phyloP scores from a whole-genome alignment of 2,797 vertebrate species.

The Sarcoramphus papa region DNA sequence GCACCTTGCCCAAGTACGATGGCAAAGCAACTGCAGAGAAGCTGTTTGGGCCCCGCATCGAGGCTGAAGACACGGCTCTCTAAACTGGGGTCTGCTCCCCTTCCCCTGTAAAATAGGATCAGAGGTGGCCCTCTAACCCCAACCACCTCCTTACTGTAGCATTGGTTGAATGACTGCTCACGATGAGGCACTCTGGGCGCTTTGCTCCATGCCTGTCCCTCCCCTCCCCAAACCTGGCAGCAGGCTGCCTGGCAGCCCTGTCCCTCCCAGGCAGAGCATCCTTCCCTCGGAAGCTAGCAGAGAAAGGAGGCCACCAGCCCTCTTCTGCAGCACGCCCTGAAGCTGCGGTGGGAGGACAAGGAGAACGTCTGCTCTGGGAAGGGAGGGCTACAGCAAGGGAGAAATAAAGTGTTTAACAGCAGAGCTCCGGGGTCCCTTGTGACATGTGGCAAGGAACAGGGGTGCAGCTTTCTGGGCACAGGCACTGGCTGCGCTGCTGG shows the following conservation, averaged over 20 bases:
- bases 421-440: not conserved
- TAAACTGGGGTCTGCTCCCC: constrained; percentile 23
- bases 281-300: not conserved
- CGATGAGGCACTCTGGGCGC: fast-evolving
- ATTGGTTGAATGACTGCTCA: not conserved
- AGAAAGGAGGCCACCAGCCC: not conserved
- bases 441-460: not conserved
- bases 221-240: not conserved
- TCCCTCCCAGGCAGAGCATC: not conserved
- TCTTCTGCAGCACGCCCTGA: not conserved
- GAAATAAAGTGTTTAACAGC: constrained; percentile 40
- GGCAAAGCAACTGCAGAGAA: constrained; percentile 81
- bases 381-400: not conserved
- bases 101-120: not conserved
- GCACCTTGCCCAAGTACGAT: constrained; percentile 81
- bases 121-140: not conserved
- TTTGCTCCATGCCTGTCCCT: not conserved
- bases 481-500: fast-evolving
- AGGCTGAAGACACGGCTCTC: constrained; percentile 88
- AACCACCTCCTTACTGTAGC: constrained; percentile 3
- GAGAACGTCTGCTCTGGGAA: not conserved
- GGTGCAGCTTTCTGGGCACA: not conserved
- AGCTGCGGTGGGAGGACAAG: not conserved
- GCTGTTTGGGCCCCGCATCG: constrained; percentile 81
- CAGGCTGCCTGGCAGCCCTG: not conserved